Conservation (phyloP, 2,797 vertebrate species). For the Borostomias antarcticus region DNA sequence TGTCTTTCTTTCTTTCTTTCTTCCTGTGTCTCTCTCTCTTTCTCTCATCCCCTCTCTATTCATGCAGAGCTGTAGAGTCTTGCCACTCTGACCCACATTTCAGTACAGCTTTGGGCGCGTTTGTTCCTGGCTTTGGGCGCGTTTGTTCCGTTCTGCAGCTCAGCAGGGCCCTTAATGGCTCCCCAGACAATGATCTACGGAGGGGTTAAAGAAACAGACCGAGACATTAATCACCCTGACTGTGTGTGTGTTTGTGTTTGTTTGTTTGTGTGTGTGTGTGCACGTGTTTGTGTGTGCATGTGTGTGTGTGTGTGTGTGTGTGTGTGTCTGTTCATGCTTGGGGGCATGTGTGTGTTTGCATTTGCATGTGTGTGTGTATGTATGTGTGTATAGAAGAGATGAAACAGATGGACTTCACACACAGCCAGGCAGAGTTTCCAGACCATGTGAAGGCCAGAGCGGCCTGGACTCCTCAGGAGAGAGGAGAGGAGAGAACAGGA, state of each 20-base stretch:
- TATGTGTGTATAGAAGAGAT: not conserved
- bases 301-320: not conserved
- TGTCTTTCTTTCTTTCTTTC: constrained; percentile 27
- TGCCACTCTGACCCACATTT: not conserved
- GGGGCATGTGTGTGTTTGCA: no score
- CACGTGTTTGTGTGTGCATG: no score
- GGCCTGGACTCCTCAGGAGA: not conserved
- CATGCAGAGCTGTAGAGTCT: constrained; percentile 28
- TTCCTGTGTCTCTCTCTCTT: not conserved
- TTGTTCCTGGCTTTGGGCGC: constrained; percentile 33
- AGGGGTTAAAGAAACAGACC: constrained; percentile 7
- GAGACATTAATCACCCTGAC: not conserved
- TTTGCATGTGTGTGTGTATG: not conserved
- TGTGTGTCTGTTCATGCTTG: not conserved
- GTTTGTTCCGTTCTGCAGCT: constrained; percentile 42
- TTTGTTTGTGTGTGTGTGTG: not conserved
- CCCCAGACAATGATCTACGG: not conserved
- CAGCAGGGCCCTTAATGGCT: constrained; percentile 11
- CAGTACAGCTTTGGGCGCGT: constrained; percentile 11
- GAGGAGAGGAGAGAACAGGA: not conserved
- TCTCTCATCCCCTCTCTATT: constrained; percentile 22
- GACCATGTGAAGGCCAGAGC: not conserved
- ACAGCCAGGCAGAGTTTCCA: not conserved
- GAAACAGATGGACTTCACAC: constrained; percentile 8
- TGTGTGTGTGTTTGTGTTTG: not conserved